Conservation (phyloP, 2,113 vertebrate genomes). For the Hemicordylus capensis region DNA sequence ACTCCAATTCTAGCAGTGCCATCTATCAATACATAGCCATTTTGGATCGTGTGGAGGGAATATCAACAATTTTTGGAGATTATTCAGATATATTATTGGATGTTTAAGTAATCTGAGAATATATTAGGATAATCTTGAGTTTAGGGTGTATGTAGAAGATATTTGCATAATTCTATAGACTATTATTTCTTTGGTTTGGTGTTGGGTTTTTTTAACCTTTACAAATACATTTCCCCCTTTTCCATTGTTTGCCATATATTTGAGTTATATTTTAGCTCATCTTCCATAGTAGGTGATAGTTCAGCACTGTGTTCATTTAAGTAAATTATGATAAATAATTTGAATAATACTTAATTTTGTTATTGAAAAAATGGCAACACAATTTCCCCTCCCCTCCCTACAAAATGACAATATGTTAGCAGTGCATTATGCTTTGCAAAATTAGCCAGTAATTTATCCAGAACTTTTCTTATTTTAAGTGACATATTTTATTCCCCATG, state of each 20-base stretch:
- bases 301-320: not conserved
- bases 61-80: not conserved
- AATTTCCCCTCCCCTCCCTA: not conserved
- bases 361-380: not conserved
- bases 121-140: not conserved
- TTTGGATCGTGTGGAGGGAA: not conserved
- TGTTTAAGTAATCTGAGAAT: not conserved
- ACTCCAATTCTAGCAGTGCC: not conserved
- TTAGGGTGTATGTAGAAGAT: not conserved
- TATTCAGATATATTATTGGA: not conserved
- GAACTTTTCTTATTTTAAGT: not conserved
- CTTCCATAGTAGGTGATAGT: not conserved
- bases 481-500: too few species aligned
- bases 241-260: not conserved
- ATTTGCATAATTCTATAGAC: not conserved
- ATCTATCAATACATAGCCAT: not conserved
- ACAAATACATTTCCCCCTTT: too few species aligned
- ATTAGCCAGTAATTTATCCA: not conserved
- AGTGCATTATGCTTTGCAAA: not conserved
- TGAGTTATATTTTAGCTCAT: not conserved
- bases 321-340: not conserved
- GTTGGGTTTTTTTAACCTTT: not conserved
- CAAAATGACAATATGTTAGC: not conserved
- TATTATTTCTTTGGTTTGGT: not conserved
- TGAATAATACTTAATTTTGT: not conserved